Evolutionary conservation across 1,140 invertebrate species (phyloP).

Genomic region (Drosophila lacteicornis): DNA sequence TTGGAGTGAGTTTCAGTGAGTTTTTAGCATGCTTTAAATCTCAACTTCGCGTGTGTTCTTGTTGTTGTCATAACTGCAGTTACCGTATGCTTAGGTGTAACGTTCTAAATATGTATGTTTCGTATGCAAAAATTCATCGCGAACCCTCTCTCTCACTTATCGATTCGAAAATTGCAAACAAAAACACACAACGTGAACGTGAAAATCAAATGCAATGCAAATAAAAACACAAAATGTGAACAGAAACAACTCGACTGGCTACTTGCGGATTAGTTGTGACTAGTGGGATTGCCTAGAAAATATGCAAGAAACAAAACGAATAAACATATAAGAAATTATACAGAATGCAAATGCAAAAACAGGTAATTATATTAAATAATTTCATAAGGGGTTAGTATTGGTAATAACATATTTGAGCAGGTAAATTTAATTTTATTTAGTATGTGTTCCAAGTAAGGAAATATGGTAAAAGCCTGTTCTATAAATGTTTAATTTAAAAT

Average conservation of each 20-base stretch:
- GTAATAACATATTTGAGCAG: neutral
- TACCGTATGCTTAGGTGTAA: conserved; percentile 60
- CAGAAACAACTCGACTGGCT: conserved; percentile 69
- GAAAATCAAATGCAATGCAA: conserved; percentile 60
- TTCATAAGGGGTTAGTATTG: conserved; percentile 8
- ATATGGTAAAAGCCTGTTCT: neutral
- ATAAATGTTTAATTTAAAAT: no score
- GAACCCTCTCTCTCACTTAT: conserved; percentile 23
- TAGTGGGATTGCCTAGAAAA: conserved; percentile 84
- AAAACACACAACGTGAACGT: conserved; percentile 51
- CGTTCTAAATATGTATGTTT: conserved; percentile 35
- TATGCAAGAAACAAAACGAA: conserved; percentile 58
- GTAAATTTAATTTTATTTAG: conserved; percentile 2
- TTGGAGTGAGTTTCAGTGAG: conserved; percentile 70
- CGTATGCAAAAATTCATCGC: conserved; percentile 22
- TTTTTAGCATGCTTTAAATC: conserved; percentile 77
- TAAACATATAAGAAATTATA: conserved; percentile 36
- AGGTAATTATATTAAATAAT: conserved; percentile 12
- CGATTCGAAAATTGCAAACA: conserved; percentile 21
- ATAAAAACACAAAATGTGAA: conserved; percentile 68
- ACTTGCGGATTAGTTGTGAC: conserved; percentile 81
- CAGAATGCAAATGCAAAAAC: conserved; percentile 38
- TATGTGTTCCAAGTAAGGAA: neutral
- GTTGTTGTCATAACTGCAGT: conserved; percentile 36
- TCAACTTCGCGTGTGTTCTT: conserved; percentile 66